Evolutionary conservation across 2,797 vertebrate genomes (phyloP).

Genomic region (Coreius guichenoti): DNA sequence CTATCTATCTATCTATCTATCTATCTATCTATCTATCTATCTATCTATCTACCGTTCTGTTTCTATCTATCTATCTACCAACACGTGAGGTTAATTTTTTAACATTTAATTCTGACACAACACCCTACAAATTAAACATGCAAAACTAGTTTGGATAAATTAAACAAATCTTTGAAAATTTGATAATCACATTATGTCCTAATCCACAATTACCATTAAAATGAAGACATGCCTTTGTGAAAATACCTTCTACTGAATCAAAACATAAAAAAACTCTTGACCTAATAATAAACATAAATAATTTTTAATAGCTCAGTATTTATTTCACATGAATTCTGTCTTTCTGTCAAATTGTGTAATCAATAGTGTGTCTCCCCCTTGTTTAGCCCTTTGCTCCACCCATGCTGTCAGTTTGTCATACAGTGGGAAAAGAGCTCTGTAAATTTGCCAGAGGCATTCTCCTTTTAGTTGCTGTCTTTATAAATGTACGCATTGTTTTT

Average conservation of each 20-base stretch:
- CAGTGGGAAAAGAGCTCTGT: constrained; percentile 27
- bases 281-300: background rate
- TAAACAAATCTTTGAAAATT: constrained; percentile 15
- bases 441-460: constrained; percentile 27
- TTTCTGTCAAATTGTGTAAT: background rate
- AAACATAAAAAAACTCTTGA: background rate
- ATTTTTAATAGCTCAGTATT: background rate
- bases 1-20: too few relatives aligned
- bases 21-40: too few relatives aligned
- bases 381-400: background rate
- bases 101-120: background rate
- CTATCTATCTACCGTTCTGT: background rate
- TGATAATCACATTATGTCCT: background rate
- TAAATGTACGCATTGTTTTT: constrained; percentile 23
- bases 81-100: background rate
- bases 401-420: constrained; percentile 40
- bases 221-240: background rate
- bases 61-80: too few relatives aligned
- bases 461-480: constrained; percentile 29
- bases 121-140: background rate
- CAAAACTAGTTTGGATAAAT: constrained; percentile 2
- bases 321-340: background rate
- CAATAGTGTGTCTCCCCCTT: background rate
- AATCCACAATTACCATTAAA: background rate
- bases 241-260: background rate